A percentile compares a stretch with the other conserved stretches of the same genome.
Evolutionary conservation across 2,113 vertebrate genomes (phyloP).

Genomic region (Tragelaphus imberbis): DNA sequence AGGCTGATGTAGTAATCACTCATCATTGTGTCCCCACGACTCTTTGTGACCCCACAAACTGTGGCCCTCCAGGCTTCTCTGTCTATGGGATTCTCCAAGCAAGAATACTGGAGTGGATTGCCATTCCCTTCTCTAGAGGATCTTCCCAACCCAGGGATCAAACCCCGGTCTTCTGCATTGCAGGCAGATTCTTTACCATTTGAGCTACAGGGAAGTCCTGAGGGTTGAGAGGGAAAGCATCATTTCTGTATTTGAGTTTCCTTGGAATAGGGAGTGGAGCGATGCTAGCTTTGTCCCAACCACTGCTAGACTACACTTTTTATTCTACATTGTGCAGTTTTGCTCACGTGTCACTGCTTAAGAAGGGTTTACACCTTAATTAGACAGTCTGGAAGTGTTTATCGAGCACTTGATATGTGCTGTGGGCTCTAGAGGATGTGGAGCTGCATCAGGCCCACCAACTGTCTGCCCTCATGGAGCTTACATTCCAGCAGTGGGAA

Average conservation of each 20-base stretch:
- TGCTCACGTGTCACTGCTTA: neutral
- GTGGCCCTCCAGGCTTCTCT: neutral
- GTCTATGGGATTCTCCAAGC: neutral
- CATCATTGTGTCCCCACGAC: rapidly evolving
- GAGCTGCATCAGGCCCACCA: neutral
- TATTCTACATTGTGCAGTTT: neutral
- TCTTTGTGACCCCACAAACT: neutral
- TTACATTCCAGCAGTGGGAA: neutral
- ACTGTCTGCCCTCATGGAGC: neutral
- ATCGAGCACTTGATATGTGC: neutral
- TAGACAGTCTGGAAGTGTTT: neutral
- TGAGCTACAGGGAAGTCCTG: neutral
- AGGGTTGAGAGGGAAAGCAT: neutral
- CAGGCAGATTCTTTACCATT: neutral
- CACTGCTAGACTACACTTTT: neutral
- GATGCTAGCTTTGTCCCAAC: neutral
- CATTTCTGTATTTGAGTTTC: neutral
- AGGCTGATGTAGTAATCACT: neutral
- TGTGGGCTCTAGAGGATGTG: neutral
- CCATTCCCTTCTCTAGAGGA: neutral
- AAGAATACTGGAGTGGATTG: neutral
- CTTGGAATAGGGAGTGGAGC: neutral
- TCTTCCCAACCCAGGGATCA: neutral
- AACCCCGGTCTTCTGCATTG: neutral
- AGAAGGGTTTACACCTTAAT: neutral